A percentile compares a stretch with the other conserved stretches of the same genome.
Conservation (phyloP, 2,888 invertebrate genomes). For the Antheraea yamamai region DNA sequence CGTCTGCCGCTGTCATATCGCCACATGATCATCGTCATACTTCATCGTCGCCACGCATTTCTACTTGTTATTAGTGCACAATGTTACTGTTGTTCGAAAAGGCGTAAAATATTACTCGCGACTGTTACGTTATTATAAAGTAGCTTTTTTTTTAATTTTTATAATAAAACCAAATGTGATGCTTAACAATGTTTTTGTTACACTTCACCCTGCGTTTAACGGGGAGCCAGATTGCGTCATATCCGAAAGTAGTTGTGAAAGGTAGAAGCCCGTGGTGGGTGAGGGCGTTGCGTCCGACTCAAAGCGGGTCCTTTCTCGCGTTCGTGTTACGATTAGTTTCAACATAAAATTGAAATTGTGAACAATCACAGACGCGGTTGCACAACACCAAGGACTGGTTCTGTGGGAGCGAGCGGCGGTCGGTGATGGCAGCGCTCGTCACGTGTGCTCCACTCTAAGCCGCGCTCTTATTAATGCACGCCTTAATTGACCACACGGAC, state of each 20-base stretch:
- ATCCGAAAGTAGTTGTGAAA: slow-evolving; percentile 76
- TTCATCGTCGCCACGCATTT: slow-evolving; percentile 64
- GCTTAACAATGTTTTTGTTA: slow-evolving; percentile 62
- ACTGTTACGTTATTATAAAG: slow-evolving; percentile 77
- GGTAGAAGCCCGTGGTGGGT: slow-evolving; percentile 51
- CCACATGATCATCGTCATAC: slow-evolving; percentile 47
- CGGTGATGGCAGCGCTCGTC: slow-evolving; percentile 21
- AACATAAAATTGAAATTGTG: slow-evolving; percentile 56
- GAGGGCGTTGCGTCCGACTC: slow-evolving; percentile 44
- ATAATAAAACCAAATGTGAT: slow-evolving; percentile 73
- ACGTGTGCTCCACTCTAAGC: slow-evolving; percentile 31
- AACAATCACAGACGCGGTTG: slow-evolving; percentile 55
- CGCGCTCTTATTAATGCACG: slow-evolving; percentile 53
- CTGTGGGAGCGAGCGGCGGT: slow-evolving; percentile 19
- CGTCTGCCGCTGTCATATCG: slow-evolving; percentile 39
- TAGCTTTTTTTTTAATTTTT: slow-evolving; percentile 73
- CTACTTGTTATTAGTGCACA: slow-evolving; percentile 80
- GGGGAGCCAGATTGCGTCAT: slow-evolving; percentile 56
- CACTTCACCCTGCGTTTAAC: slow-evolving; percentile 41
- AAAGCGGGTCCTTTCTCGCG: slow-evolving; percentile 60
- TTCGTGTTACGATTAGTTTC: slow-evolving; percentile 52
- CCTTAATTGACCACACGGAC: slow-evolving; percentile 63
- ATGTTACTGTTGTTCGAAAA: slow-evolving; percentile 73
- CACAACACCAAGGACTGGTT: slow-evolving; percentile 43
- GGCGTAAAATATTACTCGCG: slow-evolving; percentile 61